A percentile compares a stretch with the other conserved stretches of the same genome.
These are phyloP conservation scores for Psilopogon haemacephalus DNA, from an alignment of 2,113 vertebrate genomes.

Conservation along the genomic window DNA sequence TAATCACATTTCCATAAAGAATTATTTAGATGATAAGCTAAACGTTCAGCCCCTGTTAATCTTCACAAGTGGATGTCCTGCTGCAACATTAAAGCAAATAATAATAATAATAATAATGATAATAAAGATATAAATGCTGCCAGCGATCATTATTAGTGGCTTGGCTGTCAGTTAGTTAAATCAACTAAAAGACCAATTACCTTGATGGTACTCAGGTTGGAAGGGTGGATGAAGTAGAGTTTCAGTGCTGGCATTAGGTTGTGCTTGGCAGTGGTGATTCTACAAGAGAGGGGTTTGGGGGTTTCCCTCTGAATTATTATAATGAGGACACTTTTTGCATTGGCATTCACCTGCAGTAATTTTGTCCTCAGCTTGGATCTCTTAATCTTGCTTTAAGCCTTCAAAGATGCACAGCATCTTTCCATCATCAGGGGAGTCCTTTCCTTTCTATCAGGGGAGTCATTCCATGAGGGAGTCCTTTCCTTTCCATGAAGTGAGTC, in stretches of 20 bases:
- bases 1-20: slow-evolving; percentile 72
- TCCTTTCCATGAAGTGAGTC: no score
- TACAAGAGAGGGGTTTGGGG: not conserved
- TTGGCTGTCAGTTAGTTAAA: slow-evolving; percentile 83
- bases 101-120: not conserved
- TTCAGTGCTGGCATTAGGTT: slow-evolving; percentile 68
- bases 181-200: slow-evolving; percentile 88
- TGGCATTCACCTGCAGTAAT: slow-evolving; percentile 45
- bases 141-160: slow-evolving; percentile 79
- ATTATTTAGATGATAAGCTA: slow-evolving; percentile 79
- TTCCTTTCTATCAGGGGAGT: no score
- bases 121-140: slow-evolving; percentile 72
- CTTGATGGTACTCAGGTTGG: slow-evolving; percentile 82
- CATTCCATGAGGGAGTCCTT: no score
- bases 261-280: slow-evolving; percentile 58
- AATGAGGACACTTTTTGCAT: slow-evolving; percentile 75
- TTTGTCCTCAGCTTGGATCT: slow-evolving; percentile 25
- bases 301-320: slow-evolving; percentile 71
- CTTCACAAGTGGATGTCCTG: slow-evolving; percentile 64
- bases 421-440: no score
- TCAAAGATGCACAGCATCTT: not conserved
- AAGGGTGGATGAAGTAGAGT: slow-evolving; percentile 82
- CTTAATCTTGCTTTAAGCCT: not conserved
- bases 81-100: slow-evolving; percentile 61
- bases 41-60: slow-evolving; percentile 71